Percentiles rank a stretch among this genome's conserved stretches.
Conservation (phyloP, 2,888 invertebrate species). For the Drosophila sordidula region DNA sequence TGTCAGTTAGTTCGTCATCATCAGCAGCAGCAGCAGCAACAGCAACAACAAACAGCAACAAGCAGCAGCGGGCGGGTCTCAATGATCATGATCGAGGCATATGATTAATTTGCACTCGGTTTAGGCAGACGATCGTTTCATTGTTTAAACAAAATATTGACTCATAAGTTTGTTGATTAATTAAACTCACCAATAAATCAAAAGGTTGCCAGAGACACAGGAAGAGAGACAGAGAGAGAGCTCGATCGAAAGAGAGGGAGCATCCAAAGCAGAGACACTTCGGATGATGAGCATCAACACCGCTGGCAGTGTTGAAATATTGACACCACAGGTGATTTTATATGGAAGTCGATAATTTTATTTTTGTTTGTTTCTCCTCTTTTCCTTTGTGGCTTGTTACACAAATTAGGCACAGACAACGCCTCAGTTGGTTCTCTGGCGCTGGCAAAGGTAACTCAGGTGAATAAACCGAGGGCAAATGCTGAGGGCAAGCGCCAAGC, state of each 20-base stretch:
- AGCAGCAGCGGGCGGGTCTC: slow-evolving; percentile 34
- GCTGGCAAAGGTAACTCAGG: slow-evolving; percentile 19
- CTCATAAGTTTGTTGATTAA: slow-evolving; percentile 77
- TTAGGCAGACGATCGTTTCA: slow-evolving; percentile 55
- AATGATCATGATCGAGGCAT: slow-evolving; percentile 62
- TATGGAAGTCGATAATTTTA: slow-evolving; percentile 66
- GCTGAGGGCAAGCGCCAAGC: slow-evolving; percentile 13
- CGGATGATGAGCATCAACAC: slow-evolving; percentile 75
- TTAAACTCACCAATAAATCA: slow-evolving; percentile 79
- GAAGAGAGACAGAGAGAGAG: slow-evolving; percentile 9
- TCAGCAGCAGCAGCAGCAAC: slow-evolving; percentile 39
- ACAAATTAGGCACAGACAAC: slow-evolving; percentile 48
- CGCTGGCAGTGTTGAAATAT: slow-evolving; percentile 81
- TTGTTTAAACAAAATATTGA: slow-evolving; percentile 75
- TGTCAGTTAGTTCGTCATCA: slow-evolving; percentile 79
- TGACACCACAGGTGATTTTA: slow-evolving; percentile 81
- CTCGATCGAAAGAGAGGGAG: neutral
- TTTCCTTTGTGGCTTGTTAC: slow-evolving; percentile 48
- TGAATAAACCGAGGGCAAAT: slow-evolving; percentile 33
- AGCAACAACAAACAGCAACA: slow-evolving; percentile 9
- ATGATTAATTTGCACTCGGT: slow-evolving; percentile 77
- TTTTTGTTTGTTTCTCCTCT: slow-evolving; percentile 25
- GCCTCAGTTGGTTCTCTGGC: slow-evolving; percentile 23
- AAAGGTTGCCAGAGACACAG: slow-evolving; percentile 42
- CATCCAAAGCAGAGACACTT: slow-evolving; percentile 38